A percentile compares a stretch with the other conserved stretches of the same genome.
Conservation (phyloP, 2,113 vertebrate species). For the Chloropsis hardwickii region DNA sequence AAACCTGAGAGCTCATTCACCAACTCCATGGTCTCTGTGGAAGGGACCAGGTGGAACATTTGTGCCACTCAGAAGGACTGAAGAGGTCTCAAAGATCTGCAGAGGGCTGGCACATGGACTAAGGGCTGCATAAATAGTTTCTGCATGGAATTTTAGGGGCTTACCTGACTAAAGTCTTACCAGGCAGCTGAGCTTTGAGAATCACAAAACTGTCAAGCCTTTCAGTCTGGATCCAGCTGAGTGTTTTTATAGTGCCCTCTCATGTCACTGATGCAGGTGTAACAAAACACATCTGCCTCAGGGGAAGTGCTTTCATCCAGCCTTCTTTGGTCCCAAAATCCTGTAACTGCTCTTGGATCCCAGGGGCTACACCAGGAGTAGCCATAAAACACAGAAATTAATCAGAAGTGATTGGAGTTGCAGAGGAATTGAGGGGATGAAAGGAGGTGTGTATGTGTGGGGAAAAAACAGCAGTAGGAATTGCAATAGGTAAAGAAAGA, state of each 20-base stretch:
- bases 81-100: neutral
- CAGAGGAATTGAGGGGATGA: neutral
- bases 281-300: neutral
- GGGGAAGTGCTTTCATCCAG: neutral
- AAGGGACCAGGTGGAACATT: neutral
- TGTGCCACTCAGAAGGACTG: neutral
- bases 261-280: fast-evolving
- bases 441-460: neutral
- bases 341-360: neutral
- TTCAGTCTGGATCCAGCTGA: neutral
- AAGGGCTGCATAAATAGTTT: neutral
- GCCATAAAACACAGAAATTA: neutral
- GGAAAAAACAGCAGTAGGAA: neutral
- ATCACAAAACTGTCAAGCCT: neutral
- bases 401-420: neutral
- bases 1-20: neutral
- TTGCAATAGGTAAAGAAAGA: neutral
- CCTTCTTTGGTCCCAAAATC: neutral
- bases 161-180: neutral
- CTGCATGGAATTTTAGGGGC: neutral
- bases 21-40: neutral
- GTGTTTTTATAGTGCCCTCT: neutral
- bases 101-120: neutral
- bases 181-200: neutral
- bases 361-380: neutral